These are phyloP conservation scores for Numida meleagris DNA, from an alignment of 2,113 vertebrate species.

Conservation along the genomic window DNA sequence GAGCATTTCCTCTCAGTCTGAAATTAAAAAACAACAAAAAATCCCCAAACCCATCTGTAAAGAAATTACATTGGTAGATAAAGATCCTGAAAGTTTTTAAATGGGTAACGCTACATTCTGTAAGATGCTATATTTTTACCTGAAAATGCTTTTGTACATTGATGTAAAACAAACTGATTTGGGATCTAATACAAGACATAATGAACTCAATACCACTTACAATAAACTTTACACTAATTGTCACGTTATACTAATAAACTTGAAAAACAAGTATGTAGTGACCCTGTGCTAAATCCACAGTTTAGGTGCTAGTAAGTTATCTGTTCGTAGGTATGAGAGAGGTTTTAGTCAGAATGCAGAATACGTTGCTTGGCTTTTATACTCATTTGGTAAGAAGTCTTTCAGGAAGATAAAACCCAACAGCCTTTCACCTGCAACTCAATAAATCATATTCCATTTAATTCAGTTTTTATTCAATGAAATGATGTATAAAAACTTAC, in stretches of 20 bases:
- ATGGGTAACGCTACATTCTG: background rate
- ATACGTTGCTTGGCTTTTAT: background rate
- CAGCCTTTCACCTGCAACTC: conserved; percentile 29
- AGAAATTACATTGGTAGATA: background rate
- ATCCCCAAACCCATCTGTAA: background rate
- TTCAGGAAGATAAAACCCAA: background rate
- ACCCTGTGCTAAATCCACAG: background rate
- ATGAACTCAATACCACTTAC: background rate
- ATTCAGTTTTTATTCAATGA: conserved; percentile 83
- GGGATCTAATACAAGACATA: background rate
- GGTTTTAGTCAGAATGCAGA: background rate
- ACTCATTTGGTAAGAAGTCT: background rate
- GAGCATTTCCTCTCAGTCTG: background rate
- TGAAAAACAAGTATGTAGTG: background rate
- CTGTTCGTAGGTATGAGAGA: background rate
- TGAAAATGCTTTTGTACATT: background rate
- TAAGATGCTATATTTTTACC: background rate
- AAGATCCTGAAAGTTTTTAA: conserved; percentile 5
- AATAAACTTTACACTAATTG: background rate
- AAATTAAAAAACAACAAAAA: background rate
- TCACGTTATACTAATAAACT: background rate
- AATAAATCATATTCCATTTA: conserved; percentile 66
- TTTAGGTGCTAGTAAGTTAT: background rate
- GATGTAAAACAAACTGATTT: conserved; percentile 6
- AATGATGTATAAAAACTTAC: conserved; percentile 87